These are phyloP conservation scores for Chrysogorgia sp. DNA, from an alignment of 92 coral and sea anemone genomes.

Conservation along the genomic window DNA sequence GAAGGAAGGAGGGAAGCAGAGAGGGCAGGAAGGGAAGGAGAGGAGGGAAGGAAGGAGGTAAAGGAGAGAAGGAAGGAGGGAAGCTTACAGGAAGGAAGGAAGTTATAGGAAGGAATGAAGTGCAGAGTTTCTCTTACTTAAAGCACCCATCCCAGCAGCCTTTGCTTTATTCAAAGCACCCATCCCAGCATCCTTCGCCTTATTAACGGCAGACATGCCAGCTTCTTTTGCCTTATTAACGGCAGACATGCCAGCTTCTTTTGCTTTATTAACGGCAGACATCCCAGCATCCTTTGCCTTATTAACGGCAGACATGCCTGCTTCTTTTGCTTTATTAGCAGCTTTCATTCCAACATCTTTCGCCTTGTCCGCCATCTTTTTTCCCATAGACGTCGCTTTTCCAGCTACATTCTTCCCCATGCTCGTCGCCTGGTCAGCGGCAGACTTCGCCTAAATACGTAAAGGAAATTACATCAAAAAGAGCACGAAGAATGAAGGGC, in stretches of 20 bases:
- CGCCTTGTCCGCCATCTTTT: slow-evolving; percentile 30
- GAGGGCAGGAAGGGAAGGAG: not conserved
- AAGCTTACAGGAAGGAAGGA: not conserved
- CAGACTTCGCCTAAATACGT: slow-evolving; percentile 2
- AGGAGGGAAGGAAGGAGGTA: not conserved
- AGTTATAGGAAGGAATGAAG: not conserved
- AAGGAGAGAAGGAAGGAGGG: not conserved
- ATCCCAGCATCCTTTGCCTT: slow-evolving; percentile 73
- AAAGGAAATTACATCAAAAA: not conserved
- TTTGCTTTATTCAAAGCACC: slow-evolving; percentile 73
- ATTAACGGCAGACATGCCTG: slow-evolving; percentile 20
- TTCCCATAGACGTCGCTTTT: slow-evolving; percentile 27
- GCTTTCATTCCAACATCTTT: slow-evolving; percentile 12
- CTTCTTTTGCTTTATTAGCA: slow-evolving; percentile 14
- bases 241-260: slow-evolving; percentile 67
- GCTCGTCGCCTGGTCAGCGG: slow-evolving; percentile 12
- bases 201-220: slow-evolving; percentile 74
- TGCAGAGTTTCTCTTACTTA: not conserved
- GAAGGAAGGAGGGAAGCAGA: slow-evolving; percentile 3
- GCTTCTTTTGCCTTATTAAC: slow-evolving; percentile 70
- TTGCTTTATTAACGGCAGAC: slow-evolving; percentile 69
- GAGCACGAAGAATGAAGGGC: not conserved
- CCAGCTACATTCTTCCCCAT: slow-evolving; percentile 29
- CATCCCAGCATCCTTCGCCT: slow-evolving; percentile 78
- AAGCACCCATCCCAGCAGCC: too few species aligned